Conservation (phyloP, 2,888 invertebrate species). For the Cecidostiba fungosa region DNA sequence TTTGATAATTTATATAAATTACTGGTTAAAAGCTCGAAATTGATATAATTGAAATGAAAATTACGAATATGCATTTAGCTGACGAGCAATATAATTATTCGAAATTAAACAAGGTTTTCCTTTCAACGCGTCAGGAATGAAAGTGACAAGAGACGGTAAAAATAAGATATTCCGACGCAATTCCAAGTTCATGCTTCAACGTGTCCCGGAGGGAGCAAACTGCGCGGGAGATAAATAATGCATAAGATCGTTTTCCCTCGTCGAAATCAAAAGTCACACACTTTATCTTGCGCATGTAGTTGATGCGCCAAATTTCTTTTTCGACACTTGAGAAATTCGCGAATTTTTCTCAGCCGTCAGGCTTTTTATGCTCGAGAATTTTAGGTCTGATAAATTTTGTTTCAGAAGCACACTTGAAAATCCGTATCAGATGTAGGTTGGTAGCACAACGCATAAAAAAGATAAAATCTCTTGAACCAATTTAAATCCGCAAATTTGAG, state of each 20-base stretch:
- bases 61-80: too few relatives aligned
- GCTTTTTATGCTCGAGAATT: slow-evolving; percentile 10
- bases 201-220: slow-evolving; percentile 9
- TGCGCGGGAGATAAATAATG: slow-evolving; percentile 28
- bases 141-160: not conserved
- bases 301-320: not conserved
- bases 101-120: too few relatives aligned
- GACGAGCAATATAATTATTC: too few relatives aligned
- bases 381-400: not conserved
- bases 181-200: slow-evolving; percentile 7
- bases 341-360: slow-evolving; percentile 3
- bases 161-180: slow-evolving; percentile 2
- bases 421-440: too few relatives aligned
- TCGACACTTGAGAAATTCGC: not conserved
- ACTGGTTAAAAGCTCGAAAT: too few relatives aligned
- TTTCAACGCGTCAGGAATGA: not conserved
- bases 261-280: slow-evolving; percentile 11
- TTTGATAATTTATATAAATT: too few relatives aligned
- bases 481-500: too few relatives aligned
- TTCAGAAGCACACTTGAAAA: not conserved
- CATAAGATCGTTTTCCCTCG: slow-evolving; percentile 24
- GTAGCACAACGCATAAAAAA: too few relatives aligned
- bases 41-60: too few relatives aligned
- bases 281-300: slow-evolving; percentile 14
- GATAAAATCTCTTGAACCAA: too few relatives aligned